Percentiles rank a stretch among this genome's conserved stretches.
Evolutionary conservation across 1,140 invertebrate genomes (phyloP).

Genomic region (Amyelois transitella): DNA sequence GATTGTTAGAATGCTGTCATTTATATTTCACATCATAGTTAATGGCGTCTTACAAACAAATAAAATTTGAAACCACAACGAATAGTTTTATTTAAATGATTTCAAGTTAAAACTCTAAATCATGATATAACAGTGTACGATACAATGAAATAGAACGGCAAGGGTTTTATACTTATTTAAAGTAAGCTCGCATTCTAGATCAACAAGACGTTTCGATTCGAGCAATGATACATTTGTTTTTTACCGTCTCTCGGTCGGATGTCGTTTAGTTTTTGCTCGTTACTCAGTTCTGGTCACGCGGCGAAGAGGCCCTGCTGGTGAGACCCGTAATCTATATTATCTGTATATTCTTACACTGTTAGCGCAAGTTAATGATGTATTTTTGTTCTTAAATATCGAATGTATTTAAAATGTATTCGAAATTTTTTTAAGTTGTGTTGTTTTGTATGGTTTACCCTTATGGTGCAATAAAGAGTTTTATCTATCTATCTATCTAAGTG

Average conservation of each 20-base stretch:
- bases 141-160: no score
- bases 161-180: slow-evolving; percentile 5
- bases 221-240: slow-evolving; percentile 13
- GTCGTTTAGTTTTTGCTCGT: slow-evolving; percentile 60
- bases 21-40: no score
- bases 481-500: no score
- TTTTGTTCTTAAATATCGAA: background rate
- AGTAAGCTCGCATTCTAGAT: background rate
- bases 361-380: background rate
- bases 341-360: slow-evolving; percentile 4
- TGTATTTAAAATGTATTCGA: background rate
- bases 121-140: no score
- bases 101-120: no score
- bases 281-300: slow-evolving; percentile 51
- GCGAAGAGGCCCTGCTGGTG: slow-evolving; percentile 41
- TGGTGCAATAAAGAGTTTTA: no score
- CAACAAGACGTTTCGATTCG: background rate
- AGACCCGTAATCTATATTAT: slow-evolving; percentile 20
- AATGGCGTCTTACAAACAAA: no score
- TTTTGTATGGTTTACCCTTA: no score
- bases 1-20: no score
- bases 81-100: no score
- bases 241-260: slow-evolving; percentile 30
- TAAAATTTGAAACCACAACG: no score
- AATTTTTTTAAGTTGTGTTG: background rate